Evolutionary conservation across 2,797 vertebrate genomes (phyloP).

Genomic region (Poecilia wingei): DNA sequence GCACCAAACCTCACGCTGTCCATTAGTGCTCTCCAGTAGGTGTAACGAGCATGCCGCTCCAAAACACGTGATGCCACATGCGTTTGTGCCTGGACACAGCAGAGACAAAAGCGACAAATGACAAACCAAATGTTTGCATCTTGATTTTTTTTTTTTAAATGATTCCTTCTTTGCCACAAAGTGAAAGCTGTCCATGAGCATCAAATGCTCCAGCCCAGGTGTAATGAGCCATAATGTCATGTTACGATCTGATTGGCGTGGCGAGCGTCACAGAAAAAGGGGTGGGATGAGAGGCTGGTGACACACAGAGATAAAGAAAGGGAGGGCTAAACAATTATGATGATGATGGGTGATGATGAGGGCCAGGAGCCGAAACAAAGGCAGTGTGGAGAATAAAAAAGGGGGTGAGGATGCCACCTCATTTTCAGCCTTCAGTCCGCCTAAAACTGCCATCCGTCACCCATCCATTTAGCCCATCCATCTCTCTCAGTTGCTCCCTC

Average conservation of each 20-base stretch:
- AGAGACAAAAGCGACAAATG: constrained; percentile 26
- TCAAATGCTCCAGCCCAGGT: constrained; percentile 48
- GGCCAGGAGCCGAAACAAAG: constrained; percentile 71
- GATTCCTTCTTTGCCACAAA: constrained; percentile 10
- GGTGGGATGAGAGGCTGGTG: constrained; percentile 46
- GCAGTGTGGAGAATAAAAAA: constrained; percentile 53
- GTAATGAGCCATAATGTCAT: constrained; percentile 72
- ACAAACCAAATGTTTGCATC: constrained; percentile 39
- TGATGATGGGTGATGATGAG: constrained; percentile 66
- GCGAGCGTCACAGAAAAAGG: constrained; percentile 52
- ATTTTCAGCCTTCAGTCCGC: constrained; percentile 36
- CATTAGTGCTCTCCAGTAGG: constrained; percentile 38
- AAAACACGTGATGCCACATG: constrained; percentile 41
- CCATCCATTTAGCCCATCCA: constrained; percentile 63
- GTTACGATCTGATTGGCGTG: constrained; percentile 69
- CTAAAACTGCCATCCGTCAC: constrained; percentile 70
- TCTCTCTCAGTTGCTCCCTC: constrained; percentile 60
- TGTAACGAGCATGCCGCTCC: constrained; percentile 27
- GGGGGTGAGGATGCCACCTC: constrained; percentile 57
- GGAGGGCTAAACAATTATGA: constrained; percentile 32
- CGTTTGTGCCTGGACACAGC: constrained; percentile 4
- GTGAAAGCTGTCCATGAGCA: constrained; percentile 31
- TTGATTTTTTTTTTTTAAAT: background rate
- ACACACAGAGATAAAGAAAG: constrained; percentile 41
- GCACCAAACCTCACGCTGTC: constrained; percentile 29